Evolutionary conservation across 2,113 vertebrate genomes (phyloP), one percentile per base, ranked within the genome.

Genomic region (Grammomys dolichurus): DNA sequence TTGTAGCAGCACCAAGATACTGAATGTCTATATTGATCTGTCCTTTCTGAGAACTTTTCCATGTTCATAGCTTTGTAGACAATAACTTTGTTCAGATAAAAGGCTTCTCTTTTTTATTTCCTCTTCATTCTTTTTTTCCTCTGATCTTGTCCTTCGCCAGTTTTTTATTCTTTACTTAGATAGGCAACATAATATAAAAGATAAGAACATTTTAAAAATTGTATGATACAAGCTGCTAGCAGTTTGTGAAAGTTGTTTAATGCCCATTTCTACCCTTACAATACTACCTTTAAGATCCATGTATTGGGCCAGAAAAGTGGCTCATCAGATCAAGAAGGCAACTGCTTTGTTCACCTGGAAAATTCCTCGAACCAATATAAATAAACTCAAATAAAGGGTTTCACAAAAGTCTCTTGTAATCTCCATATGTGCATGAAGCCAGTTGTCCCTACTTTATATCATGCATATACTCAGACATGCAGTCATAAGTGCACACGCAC

Each of bases 51-150:
- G 58, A 63, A 63, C 2, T 6, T 63, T 84, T 63, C 58, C 58
- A 43, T 1, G 11, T 1, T 26, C 2, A n/a, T 26, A 60, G 2
- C 33, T 24, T n/a, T 40, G 14, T 17, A 63, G n/a, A 63, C 2
- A 7, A 28, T 10, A 26, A 60, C 24, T 84, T 40, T 63, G 7
- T 40, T 10, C 11, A 84, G 3, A 31, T 26, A 63, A 12, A 58
- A 82, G 0, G 1, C 24, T 43, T 11, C 51, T 40, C 54, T 40
- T 43, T 77, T 3, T 22, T 22, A 12, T 84, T 63, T 56, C 12
- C 26, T 82, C 22, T 7, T 60, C 6, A 26, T 26, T 40, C 2
- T 26, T 40, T 60, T 40, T 36, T 40, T 82, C 51, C 5, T 58
- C 1, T 82, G 19, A 16, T 60, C 5, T 60, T 28, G 26, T 60